phyloP scores from a whole-genome alignment of 2,113 vertebrate genomes.

The Thunnus maccoyii region DNA sequence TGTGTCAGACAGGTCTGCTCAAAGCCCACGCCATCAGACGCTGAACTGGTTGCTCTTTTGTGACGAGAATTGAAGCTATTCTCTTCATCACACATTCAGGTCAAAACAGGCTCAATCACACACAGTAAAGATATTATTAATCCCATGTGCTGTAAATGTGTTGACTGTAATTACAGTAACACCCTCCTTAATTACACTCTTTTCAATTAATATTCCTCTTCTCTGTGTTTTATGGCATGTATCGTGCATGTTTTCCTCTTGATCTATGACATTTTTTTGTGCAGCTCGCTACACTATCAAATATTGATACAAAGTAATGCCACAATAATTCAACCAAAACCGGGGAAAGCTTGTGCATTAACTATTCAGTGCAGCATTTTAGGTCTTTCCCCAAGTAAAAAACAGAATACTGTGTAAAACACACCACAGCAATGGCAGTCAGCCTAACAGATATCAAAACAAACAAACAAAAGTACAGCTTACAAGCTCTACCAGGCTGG shows the following conservation, averaged over 20 bases:
- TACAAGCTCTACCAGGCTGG: background rate
- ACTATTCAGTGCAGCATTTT: too few species aligned
- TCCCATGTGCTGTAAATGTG: conserved; percentile 14
- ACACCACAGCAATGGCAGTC: too few species aligned
- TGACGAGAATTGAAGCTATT: conserved; percentile 29
- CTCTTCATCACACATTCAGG: conserved; percentile 27
- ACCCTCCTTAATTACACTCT: background rate
- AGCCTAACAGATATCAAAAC: background rate
- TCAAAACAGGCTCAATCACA: conserved; percentile 35
- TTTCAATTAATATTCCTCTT: conserved; percentile 4
- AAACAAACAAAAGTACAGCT: conserved; percentile 11
- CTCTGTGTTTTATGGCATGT: background rate
- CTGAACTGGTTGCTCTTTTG: conserved; percentile 44
- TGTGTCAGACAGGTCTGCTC: conserved; percentile 58
- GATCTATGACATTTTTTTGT: too few species aligned
- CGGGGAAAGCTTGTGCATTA: too few species aligned
- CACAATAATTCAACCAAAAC: too few species aligned
- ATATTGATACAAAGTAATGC: too few species aligned
- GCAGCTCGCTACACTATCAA: too few species aligned
- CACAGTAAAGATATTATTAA: conserved; percentile 7
- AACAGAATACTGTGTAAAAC: too few species aligned
- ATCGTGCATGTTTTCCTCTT: too few species aligned
- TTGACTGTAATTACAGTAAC: conserved; percentile 32
- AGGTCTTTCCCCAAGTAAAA: too few species aligned
- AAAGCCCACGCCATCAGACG: conserved; percentile 40